Percentiles rank a stretch among this genome's conserved stretches.
phyloP scores from a whole-genome alignment of 2,113 vertebrate genomes.

The Pantherophis guttatus region DNA sequence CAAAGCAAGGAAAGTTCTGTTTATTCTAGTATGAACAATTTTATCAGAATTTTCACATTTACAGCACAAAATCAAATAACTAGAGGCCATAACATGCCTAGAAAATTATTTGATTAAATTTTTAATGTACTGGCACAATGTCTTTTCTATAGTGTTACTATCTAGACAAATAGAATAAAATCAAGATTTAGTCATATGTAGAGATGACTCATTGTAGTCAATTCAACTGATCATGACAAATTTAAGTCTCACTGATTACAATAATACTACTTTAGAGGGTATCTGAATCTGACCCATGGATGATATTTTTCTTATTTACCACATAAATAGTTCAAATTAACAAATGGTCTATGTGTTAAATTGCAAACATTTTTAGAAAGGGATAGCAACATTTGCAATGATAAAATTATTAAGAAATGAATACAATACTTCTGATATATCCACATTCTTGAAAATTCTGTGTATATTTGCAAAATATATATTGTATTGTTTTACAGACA shows the following conservation, averaged over 20 bases:
- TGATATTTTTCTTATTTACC: background rate
- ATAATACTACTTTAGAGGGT: background rate
- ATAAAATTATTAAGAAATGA: constrained; percentile 54
- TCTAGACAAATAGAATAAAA: background rate
- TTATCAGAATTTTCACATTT: constrained; percentile 33
- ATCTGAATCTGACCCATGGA: background rate
- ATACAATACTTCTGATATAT: constrained; percentile 73
- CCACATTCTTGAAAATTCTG: constrained; percentile 79
- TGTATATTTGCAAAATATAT: constrained; percentile 65
- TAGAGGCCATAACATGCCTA: background rate
- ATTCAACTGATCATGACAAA: background rate
- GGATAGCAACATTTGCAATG: constrained; percentile 45
- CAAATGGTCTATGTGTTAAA: background rate
- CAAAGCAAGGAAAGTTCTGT: constrained; percentile 17
- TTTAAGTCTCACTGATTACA: background rate
- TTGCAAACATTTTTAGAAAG: constrained; percentile 25
- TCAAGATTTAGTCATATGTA: background rate
- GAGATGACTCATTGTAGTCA: background rate
- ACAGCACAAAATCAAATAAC: constrained; percentile 31
- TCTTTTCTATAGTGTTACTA: background rate
- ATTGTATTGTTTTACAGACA: constrained; percentile 80
- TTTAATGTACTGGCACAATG: background rate
- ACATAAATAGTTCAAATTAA: background rate
- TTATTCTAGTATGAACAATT: constrained; percentile 28
- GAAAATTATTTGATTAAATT: background rate